Evolutionary conservation across 2,797 vertebrate species (phyloP).

Genomic region (Lacerta bilineata): DNA sequence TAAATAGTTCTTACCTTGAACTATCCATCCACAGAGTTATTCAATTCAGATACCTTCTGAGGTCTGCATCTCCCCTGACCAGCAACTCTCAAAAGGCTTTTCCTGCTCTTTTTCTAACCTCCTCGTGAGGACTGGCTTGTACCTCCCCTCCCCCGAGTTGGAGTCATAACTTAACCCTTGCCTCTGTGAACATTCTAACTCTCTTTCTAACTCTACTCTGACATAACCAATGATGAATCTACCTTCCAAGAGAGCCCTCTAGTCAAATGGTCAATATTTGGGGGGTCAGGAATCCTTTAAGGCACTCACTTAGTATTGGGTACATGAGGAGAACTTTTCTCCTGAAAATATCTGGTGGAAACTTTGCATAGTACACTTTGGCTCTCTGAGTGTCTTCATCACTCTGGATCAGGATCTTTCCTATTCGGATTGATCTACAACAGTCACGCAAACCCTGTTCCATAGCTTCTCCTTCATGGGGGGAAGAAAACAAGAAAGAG

Average conservation of each 20-base stretch:
- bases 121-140: no score
- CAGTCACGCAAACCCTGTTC: constrained; percentile 96
- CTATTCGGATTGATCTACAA: constrained; percentile 94
- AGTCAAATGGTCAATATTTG: background rate
- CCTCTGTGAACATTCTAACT: no score
- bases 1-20: no score
- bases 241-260: fast-evolving
- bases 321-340: constrained; percentile 98
- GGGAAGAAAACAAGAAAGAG: background rate
- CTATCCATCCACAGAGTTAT: no score
- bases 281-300: fast-evolving
- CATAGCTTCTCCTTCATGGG: constrained; percentile 92
- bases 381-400: constrained; percentile 97
- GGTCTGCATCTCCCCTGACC: no score
- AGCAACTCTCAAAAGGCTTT: no score
- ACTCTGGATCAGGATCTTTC: constrained; percentile 98
- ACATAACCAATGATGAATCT: background rate
- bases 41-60: no score
- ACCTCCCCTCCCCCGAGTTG: no score
- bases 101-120: no score
- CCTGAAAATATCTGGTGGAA: constrained; percentile 95
- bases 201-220: no score
- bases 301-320: constrained; percentile 94
- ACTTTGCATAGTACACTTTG: constrained; percentile 98
- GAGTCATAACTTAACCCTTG: no score